Evolutionary conservation across 2,113 vertebrate species (phyloP), one percentile per base, ranked within the genome.

Genomic region (Hydropotes inermis): DNA sequence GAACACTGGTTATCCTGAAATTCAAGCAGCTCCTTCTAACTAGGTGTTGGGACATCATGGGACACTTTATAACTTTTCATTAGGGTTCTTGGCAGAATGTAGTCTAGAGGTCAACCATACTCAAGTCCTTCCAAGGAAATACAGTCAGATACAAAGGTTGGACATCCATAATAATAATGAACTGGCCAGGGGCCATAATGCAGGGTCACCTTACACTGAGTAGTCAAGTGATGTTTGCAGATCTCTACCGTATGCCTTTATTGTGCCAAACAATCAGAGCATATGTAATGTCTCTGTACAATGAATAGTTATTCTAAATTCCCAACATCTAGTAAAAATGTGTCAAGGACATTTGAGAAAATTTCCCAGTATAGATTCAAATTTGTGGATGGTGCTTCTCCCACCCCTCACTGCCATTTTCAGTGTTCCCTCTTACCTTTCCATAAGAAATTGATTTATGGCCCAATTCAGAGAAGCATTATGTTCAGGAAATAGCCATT

Each of bases 291-390:
- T 61, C 14, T 52, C 55, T 52, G 61, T n/a, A 27, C 61, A 92
- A 92, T 83, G 54, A 90, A 76, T 39, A 94, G 47, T 67, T 89
- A 67, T 16, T 15, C 28, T 58, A 97, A 96, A 92, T 92, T 96
- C 43, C 9, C 13, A 43, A 57, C n/a, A 89, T 86, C 28, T 74
- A 87, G 19, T 39, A 89, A 92, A 91, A 92, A 58, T 94, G 27
- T 87, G n/a, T 87, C 89, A 95, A 96, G 21, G 78, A 43, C 54
- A 94, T 82, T 95, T 90, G 67, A 89, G 52, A 92, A 91, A 92
- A 92, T 54, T 90, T 90, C 58, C 96, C 64, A 79, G 7, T 57
- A 95, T 84, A 54, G 25, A 84, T 92, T 95, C 5, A 93, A 64
- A 91, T 87, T 52, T 97, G 47, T 95, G 21, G n/a, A 82, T 58